phyloP scores from a whole-genome alignment of 2,888 invertebrate genomes.

The Gymnoscelis rufifasciata region DNA sequence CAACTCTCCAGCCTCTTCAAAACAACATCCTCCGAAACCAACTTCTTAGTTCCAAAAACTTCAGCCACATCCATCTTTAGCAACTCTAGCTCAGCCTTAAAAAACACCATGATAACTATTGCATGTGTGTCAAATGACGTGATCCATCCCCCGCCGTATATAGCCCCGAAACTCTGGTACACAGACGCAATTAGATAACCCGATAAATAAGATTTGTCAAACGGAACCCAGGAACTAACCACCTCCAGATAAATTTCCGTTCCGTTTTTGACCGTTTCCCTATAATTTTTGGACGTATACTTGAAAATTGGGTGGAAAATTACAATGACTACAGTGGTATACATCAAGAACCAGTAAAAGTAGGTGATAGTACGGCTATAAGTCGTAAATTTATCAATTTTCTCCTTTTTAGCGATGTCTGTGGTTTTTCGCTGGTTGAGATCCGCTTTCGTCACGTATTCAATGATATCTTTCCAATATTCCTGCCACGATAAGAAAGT shows the following conservation, averaged over 20 bases:
- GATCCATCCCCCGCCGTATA: conserved; percentile 67
- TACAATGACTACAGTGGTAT: conserved; percentile 54
- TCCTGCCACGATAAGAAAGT: conserved; percentile 58
- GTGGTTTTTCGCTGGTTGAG: conserved; percentile 39
- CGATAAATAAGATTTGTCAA: conserved; percentile 46
- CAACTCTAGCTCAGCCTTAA: conserved; percentile 56
- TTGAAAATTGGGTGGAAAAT: conserved; percentile 54
- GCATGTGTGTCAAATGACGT: conserved; percentile 64
- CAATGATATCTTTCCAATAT: conserved; percentile 53
- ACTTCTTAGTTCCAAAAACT: conserved; percentile 46
- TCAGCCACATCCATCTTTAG: conserved; percentile 47
- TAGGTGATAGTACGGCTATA: conserved; percentile 63
- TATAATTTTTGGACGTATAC: conserved; percentile 45
- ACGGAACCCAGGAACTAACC: conserved; percentile 67
- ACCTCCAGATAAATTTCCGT: conserved; percentile 52
- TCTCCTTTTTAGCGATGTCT: conserved; percentile 33
- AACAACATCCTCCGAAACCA: conserved; percentile 30
- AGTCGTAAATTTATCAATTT: conserved; percentile 45
- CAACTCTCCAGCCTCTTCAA: conserved; percentile 46
- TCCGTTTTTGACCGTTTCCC: conserved; percentile 49
- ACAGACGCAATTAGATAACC: conserved; percentile 53
- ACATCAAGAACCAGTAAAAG: conserved; percentile 60
- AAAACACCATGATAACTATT: conserved; percentile 66
- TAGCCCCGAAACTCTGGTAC: conserved; percentile 56
- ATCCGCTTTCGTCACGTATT: conserved; percentile 57